Base-by-base conservation (phyloP, 2,113 vertebrate genomes). In the Gnathonemus echidnorhynchus region DNA sequence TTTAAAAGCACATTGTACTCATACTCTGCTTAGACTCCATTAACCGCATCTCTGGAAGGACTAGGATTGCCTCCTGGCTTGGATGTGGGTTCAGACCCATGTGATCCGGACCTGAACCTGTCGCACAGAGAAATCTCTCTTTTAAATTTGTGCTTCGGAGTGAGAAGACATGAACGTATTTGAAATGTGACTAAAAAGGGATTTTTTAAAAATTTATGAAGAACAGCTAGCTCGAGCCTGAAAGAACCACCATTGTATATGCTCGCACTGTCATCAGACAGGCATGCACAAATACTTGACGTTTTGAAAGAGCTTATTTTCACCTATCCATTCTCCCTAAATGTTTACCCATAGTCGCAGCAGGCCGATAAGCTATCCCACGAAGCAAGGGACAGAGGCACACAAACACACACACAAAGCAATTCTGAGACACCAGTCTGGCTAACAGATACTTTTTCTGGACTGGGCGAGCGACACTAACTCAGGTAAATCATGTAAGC, bases 151-250 rank as follows among this genome's bases (percentile, higher is more conserved):
- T 74, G 48, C 39, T 46, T 77, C 86, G 3, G 13, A 8, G 48
- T 5, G 49, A 87, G 42, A 52, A 39, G 62, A 46, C 46, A 90
- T 90, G 58, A 86, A 86, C 74, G 48, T 62, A 49, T 90, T 74
- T 80, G 84, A 90, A 88, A 90, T 45, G 58, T 39, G 85, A 87
- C 49, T 87, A 87, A 27, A n/a, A 66, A 66, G n/a, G n/a, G n/a
- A 5, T 46, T 24, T 39, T 15, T n/a, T 89, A 42, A 42, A 42
- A 2, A 84, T 21, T 46, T 45, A 48, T 85, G 45, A 85, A 45
- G 10, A 85, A 48, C 8, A 48, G 8, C 42, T n/a, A 5, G 3
- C 15, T 45, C 3, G 1, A 10, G 17, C 15, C 13, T 2, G 31
- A 35, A 17, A 52, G 21, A 52, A 49, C 10, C 31, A 53, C 7